Base-by-base conservation (phyloP, 2,797 vertebrate genomes). In the Phaenicophaeus curvirostris region DNA sequence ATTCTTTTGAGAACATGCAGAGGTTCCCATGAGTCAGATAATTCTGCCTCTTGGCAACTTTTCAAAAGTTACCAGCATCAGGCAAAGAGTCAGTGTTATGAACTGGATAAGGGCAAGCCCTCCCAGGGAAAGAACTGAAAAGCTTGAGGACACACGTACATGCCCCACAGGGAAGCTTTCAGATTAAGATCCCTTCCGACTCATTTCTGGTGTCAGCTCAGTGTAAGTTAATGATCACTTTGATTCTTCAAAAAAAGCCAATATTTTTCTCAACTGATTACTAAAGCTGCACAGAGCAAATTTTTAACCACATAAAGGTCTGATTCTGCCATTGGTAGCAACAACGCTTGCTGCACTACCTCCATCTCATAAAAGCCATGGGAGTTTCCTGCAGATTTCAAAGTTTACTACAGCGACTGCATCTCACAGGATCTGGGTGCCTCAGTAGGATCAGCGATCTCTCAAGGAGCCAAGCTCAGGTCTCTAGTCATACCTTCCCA, bases 141-240 rank as follows among this genome's bases (percentile, higher is more conserved):
- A 86, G 66, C 74, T 67, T 88, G 65, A 86, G 58, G 81, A 88
- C 1, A 1, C 39, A 73, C 28, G 20, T 37, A 63, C 8, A 2
- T 79, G 41, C 37, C 87, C 61, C 91, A 35, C 5, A 53, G 75
- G 57, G 73, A 85, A 83, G 61, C 21, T 85, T 85, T 85, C 81
- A 89, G 59, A 85, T 85, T 76, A 83, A 75, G 85, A 91, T 73
- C 15, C 28, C 46, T 86, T 88, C 90, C 89, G 58, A 89, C 39
- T 94, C 50, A 85, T 92, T 90, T 93, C 75, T 89, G 72, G 33
- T 92, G 87, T 91, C 93, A 92, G 57, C 37, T 85, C 54, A 51
- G 11, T 57, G 44, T 63, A 96, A 91, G 27, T 11, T 87, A 87
- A 92, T 58, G 41, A 85, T 92, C 82, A 33, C 57, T 93, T 63